These are phyloP conservation scores for Danio choprae DNA, from an alignment of 2,797 vertebrate species.

Conservation along the genomic window DNA sequence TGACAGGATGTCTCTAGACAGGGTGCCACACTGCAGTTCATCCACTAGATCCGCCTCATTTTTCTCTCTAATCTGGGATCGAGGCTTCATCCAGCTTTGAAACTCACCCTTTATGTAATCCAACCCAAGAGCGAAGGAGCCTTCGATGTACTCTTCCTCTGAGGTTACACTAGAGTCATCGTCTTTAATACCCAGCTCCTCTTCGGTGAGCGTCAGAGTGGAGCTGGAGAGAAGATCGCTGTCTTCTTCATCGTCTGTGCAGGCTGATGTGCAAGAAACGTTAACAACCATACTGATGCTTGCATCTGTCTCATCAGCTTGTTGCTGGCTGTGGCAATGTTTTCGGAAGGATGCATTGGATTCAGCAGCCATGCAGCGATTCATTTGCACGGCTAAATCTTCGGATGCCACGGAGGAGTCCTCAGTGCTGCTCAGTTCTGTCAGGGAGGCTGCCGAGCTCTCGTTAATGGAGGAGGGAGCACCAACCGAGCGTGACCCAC, in stretches of 20 bases:
- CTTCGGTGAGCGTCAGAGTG: slow-evolving; percentile 95
- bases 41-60: slow-evolving; percentile 83
- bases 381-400: slow-evolving; percentile 85
- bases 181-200: slow-evolving; percentile 90
- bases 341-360: slow-evolving; percentile 86
- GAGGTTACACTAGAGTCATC: slow-evolving; percentile 87
- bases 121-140: slow-evolving; percentile 85
- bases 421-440: slow-evolving; percentile 92
- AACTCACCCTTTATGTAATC: slow-evolving; percentile 94
- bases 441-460: slow-evolving; percentile 88
- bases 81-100: slow-evolving; percentile 89
- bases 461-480: slow-evolving; percentile 86
- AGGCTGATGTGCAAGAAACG: slow-evolving; percentile 93
- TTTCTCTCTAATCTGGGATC: slow-evolving; percentile 80
- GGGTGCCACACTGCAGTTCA: slow-evolving; percentile 82
- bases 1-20: slow-evolving; percentile 68
- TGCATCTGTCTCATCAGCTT: slow-evolving; percentile 86
- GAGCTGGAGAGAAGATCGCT: slow-evolving; percentile 97
- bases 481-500: slow-evolving; percentile 64
- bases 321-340: slow-evolving; percentile 67
- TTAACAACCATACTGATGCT: slow-evolving; percentile 98
- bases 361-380: slow-evolving; percentile 79
- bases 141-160: slow-evolving; percentile 90
- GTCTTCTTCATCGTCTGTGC: slow-evolving; percentile 95
- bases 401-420: slow-evolving; percentile 93